Percentiles rank a stretch among this genome's conserved stretches.
phyloP scores from a whole-genome alignment of 2,797 vertebrate genomes.

The Halcyon badia region DNA sequence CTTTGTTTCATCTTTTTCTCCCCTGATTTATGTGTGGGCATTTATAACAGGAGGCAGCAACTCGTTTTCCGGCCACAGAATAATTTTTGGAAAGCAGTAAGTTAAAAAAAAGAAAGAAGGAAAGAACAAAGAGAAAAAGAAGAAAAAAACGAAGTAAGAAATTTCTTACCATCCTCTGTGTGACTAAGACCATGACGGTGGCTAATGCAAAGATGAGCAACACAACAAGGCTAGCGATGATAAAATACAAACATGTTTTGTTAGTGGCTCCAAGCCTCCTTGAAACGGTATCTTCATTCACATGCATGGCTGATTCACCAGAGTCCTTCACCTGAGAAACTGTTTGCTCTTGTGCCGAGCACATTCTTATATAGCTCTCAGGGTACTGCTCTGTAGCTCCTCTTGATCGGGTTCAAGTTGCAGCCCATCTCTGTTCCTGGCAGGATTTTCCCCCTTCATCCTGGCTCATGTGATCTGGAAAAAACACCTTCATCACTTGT shows the following conservation, averaged over 20 bases:
- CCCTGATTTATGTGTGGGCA: neutral
- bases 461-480: constrained; percentile 84
- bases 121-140: no score
- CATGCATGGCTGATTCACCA: constrained; percentile 70
- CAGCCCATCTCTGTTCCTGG: constrained; percentile 78
- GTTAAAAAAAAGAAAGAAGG: neutral
- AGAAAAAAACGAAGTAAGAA: neutral
- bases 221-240: constrained; percentile 34
- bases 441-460: constrained; percentile 83
- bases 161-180: constrained; percentile 77
- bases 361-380: constrained; percentile 80
- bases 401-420: constrained; percentile 58
- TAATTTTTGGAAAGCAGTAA: neutral
- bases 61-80: neutral
- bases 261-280: constrained; percentile 35
- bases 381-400: constrained; percentile 67
- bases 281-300: constrained; percentile 31
- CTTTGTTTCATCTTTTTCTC: neutral
- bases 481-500: constrained; percentile 79
- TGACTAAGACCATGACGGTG: constrained; percentile 75
- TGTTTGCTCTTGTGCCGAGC: constrained; percentile 42
- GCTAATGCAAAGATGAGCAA: constrained; percentile 74
- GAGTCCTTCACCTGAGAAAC: constrained; percentile 55
- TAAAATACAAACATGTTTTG: constrained; percentile 61
- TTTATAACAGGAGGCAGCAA: neutral